Base-by-base conservation (phyloP, 2,888 invertebrate species). In the Dolomedes plantarius region DNA sequence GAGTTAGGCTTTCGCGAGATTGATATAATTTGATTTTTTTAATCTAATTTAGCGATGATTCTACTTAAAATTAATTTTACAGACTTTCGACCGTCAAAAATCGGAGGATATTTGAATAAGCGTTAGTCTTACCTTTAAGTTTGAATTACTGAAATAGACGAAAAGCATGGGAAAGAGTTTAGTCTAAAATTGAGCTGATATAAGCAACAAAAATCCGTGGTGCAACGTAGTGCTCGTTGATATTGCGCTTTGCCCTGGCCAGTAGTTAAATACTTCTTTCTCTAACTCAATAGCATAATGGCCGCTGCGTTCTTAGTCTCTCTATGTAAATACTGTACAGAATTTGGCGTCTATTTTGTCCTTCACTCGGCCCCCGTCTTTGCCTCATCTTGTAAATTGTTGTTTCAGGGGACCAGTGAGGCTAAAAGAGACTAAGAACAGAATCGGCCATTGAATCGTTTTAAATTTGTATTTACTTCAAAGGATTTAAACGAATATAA, bases 331-430 rank as follows among this genome's bases (percentile, higher is more conserved):
- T 86, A 86, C 80, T 86, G 86, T 86, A 86, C 86, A 86, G 80
- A 86, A 78, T 80, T 83, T 86, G 86, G 86, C 80, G 86, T 80
- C 80, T 72, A 71, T 76, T 69, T 64, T 31, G 76, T 76, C 72
- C 76, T 23, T 64, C 75, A 73, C 78, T 74, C 69, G 23, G 68
- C 31, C 50, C 31, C 80, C 72, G 75, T 65, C 78, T 69, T 74
- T 86, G 86, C 86, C 86, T 86, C 74, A 85, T 69, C 67, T 75
- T 86, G 86, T 86, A 86, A 65, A 86, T 86, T 86, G 80, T 86
- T 86, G 86, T 86, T 86, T 76, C 71, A 62, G 76, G 64, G 72
- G 76, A 69, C 72, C 78, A 79, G 29, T 62, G 78, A 78, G 23
- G 69, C 74, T 79, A 31, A 31, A 46, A 74, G 74, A 67, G 68